phyloP scores from a whole-genome alignment of 2,113 vertebrate genomes.

The Hydrolagus affinis region DNA sequence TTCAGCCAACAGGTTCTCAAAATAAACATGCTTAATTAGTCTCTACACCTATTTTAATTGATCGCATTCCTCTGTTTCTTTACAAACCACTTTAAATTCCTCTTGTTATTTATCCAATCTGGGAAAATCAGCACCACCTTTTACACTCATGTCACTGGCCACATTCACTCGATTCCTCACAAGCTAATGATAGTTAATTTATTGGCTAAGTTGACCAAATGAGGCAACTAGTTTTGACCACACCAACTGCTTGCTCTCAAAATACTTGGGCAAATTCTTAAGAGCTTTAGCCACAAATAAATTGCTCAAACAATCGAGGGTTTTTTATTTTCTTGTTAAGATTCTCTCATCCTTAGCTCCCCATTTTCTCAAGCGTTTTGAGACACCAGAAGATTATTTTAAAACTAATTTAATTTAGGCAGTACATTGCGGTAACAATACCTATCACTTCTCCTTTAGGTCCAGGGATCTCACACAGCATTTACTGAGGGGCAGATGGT shows the following conservation, averaged over 20 bases:
- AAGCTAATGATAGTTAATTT: background rate
- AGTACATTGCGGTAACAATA: no score
- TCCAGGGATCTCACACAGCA: no score
- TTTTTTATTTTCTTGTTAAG: no score
- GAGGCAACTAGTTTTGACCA: background rate
- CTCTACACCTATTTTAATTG: background rate
- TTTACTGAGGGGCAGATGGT: no score
- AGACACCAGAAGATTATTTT: no score
- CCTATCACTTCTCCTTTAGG: no score
- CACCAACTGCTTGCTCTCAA: background rate
- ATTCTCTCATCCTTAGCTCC: no score
- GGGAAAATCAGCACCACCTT: background rate
- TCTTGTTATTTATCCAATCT: background rate
- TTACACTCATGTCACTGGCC: background rate
- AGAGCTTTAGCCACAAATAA: no score
- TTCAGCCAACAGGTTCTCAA: background rate
- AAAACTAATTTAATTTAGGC: no score
- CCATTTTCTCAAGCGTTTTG: no score
- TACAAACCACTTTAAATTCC: conserved; percentile 6
- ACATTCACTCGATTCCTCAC: background rate
- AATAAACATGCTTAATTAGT: conserved; percentile 13
- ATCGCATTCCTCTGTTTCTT: background rate
- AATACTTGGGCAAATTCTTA: background rate
- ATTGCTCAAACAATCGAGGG: no score
- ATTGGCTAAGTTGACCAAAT: conserved; percentile 6